Base-by-base conservation (phyloP, 2,797 vertebrate species). In the Galaxias olidus region DNA sequence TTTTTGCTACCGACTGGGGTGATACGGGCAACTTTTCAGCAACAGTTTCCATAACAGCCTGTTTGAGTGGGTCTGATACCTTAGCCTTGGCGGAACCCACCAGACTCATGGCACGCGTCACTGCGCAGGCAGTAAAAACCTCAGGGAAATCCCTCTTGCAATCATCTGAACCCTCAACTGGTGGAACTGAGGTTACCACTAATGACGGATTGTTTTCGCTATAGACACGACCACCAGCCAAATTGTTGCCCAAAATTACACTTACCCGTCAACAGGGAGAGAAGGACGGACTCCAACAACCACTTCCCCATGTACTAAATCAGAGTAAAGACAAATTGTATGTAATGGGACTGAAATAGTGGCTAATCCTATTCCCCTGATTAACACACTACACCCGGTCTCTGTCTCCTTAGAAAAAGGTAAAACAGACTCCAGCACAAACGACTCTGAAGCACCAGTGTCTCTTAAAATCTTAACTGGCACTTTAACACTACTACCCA, bases 161-260 rank as follows among this genome's bases (percentile, higher is more conserved):
- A n/a, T n/a, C n/a, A n/a, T 30, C 30, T 3, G 30, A 30, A 6
- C 30, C 30, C 30, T 2, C 30, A 30, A 30, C 30, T 6, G 30
- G 30, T 30, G 30, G 30, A 30, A 30, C 30, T 3, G 30, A 30
- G 30, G 30, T 30, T 2, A 30, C 30, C 30, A 6, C 30, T 30
- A 3, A 30, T 30, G 30, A 30, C 30, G 30, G 30, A 6, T 30
- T 30, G 30, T 30, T 42, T 52, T 40, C 10, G 42, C 14, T 10
- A 49, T 44, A 68, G 1, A 66, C 54, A 15, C 9, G 43, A 13
- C 43, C 51, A 11, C 60, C 60, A n/a, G 60, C 60, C 43, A 72
- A 59, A 13, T 66, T 4, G 52, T 73, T 68, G 9, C 71, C 71
- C 43, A 73, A 9, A 40, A 68, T 50, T 4, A 63, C 49, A n/a